A percentile compares a stretch with the other conserved stretches of the same genome.
Conservation (phyloP, 2,113 vertebrate genomes). For the Progne subis region DNA sequence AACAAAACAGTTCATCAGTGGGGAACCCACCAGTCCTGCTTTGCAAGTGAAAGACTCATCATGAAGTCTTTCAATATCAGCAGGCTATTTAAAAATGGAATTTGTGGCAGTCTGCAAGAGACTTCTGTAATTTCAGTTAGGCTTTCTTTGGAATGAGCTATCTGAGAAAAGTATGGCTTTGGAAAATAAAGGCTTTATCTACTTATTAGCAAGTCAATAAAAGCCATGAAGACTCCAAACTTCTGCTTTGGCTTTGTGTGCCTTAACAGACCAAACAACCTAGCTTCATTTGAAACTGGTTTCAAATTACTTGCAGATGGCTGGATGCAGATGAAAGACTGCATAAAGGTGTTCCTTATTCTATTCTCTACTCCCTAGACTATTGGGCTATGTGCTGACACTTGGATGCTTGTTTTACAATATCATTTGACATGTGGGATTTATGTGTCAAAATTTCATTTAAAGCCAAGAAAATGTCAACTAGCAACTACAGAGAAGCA, state of each 20-base stretch:
- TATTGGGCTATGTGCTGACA: constrained; percentile 76
- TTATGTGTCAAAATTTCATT: constrained; percentile 79
- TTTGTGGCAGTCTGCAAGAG: constrained; percentile 38
- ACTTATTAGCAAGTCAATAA: constrained; percentile 71
- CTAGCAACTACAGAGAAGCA: constrained; percentile 72
- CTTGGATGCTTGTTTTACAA: constrained; percentile 86
- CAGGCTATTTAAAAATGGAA: constrained; percentile 42
- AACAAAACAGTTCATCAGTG: constrained; percentile 35
- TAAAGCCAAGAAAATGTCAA: constrained; percentile 83
- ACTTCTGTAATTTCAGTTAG: constrained; percentile 51
- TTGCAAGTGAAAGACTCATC: constrained; percentile 52
- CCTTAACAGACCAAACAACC: constrained; percentile 67
- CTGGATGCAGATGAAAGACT: constrained; percentile 79
- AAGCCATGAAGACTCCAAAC: constrained; percentile 61
- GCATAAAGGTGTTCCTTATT: constrained; percentile 75
- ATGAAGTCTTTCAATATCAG: constrained; percentile 31
- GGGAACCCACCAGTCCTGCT: neutral
- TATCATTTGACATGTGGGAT: constrained; percentile 85
- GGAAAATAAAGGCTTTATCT: constrained; percentile 66
- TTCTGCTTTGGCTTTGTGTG: constrained; percentile 58
- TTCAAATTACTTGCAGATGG: constrained; percentile 83
- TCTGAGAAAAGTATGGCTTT: constrained; percentile 48
- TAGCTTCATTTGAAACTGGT: constrained; percentile 71
- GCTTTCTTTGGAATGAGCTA: constrained; percentile 37
- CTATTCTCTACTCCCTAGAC: constrained; percentile 73